Conservation (phyloP, 2,797 vertebrate genomes). For the Neopelma chrysocephalum region DNA sequence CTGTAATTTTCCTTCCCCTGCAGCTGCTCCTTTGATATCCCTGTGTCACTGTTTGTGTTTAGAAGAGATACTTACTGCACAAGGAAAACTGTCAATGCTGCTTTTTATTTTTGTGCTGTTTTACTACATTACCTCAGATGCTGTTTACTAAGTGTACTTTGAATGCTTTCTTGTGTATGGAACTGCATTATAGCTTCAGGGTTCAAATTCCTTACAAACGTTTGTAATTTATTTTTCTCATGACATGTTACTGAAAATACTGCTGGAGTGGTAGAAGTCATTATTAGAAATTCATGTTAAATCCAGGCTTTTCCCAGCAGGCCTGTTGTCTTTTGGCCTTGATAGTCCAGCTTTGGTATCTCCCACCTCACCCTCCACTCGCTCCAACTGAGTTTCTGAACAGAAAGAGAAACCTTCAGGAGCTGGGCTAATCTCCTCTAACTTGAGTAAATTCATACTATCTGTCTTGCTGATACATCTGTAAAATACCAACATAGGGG, state of each 20-base stretch:
- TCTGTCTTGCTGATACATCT: not conserved
- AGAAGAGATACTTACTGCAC: not conserved
- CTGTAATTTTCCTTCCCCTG: not conserved
- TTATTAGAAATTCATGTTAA: not conserved
- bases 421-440: not conserved
- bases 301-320: not conserved
- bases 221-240: not conserved
- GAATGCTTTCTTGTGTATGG: not conserved
- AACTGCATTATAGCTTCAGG: not conserved
- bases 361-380: not conserved
- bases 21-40: not conserved
- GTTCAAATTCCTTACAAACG: not conserved
- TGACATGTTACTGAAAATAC: not conserved
- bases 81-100: not conserved
- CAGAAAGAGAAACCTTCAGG: not conserved
- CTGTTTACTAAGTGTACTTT: not conserved
- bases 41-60: not conserved
- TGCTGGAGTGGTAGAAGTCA: not conserved
- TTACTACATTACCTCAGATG: not conserved
- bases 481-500: not conserved
- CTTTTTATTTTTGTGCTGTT: not conserved
- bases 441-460: not conserved
- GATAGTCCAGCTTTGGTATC: not conserved
- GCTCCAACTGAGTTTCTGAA: not conserved
- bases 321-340: not conserved